phyloP scores from a whole-genome alignment of 2,888 invertebrate genomes.

The Hirtodrosophila histrioides region DNA sequence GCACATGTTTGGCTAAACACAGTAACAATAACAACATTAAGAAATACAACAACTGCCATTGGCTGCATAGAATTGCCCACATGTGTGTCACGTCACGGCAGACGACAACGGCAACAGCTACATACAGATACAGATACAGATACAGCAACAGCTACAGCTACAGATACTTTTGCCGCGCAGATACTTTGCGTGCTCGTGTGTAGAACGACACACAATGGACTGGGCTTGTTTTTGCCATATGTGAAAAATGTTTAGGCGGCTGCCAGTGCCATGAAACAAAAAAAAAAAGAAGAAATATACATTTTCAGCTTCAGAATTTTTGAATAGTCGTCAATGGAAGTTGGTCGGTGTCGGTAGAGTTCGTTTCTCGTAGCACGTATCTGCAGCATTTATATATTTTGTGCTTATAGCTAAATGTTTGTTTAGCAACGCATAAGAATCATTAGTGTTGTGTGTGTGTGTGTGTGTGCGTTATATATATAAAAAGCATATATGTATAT shows the following conservation, averaged over 20 bases:
- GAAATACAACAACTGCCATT: constrained; percentile 40
- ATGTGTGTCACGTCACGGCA: constrained; percentile 79
- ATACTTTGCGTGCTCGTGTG: constrained; percentile 51
- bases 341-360: constrained; percentile 50
- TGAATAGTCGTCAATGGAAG: constrained; percentile 73
- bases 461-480: constrained; percentile 28
- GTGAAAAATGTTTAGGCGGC: constrained; percentile 76
- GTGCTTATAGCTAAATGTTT: constrained; percentile 39
- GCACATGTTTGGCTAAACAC: constrained; percentile 58
- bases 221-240: constrained; percentile 79
- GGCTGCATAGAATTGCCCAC: constrained; percentile 76
- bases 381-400: constrained; percentile 14
- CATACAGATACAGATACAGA: constrained; percentile 35
- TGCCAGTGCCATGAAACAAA: constrained; percentile 40
- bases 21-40: constrained; percentile 27
- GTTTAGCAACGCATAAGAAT: constrained; percentile 49
- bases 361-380: constrained; percentile 4
- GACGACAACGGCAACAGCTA: constrained; percentile 66
- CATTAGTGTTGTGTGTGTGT: constrained; percentile 37
- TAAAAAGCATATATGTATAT: constrained; percentile 14
- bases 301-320: constrained; percentile 66
- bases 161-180: constrained; percentile 33
- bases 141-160: constrained; percentile 26
- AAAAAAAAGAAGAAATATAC: constrained; percentile 5
- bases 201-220: constrained; percentile 59